These are phyloP conservation scores for Stenurella melanura DNA, from an alignment of 2,888 invertebrate species.

Conservation along the genomic window DNA sequence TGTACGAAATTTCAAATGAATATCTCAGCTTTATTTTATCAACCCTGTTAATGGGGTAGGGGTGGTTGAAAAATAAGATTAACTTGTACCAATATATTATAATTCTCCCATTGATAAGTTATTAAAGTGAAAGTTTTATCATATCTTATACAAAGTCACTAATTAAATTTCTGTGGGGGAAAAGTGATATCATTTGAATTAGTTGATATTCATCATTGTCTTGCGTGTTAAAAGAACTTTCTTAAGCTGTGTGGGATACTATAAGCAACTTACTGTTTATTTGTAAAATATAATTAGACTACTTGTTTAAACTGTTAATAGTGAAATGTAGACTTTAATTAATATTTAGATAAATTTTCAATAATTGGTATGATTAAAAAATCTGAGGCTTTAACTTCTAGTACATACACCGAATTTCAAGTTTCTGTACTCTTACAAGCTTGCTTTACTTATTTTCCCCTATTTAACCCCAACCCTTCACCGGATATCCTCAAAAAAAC, in stretches of 20 bases:
- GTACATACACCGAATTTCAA: no score
- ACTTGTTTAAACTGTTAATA: constrained; percentile 33
- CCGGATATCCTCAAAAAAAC: no score
- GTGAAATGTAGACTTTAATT: constrained; percentile 37
- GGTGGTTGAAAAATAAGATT: no score
- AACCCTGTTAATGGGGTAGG: no score
- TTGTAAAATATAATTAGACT: constrained; percentile 34
- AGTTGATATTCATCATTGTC: neutral
- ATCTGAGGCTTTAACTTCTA: no score
- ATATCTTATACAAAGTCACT: neutral
- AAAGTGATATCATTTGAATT: constrained; percentile 6
- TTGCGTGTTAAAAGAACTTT: constrained; percentile 4
- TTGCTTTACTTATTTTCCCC: no score
- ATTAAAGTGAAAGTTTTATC: constrained; percentile 28
- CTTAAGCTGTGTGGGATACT: constrained; percentile 31
- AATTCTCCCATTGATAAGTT: constrained; percentile 18
- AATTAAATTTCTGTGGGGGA: neutral
- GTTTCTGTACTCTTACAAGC: no score
- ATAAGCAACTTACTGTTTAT: constrained; percentile 29
- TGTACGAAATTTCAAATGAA: no score
- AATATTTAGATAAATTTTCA: constrained; percentile 33
- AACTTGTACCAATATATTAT: constrained; percentile 15
- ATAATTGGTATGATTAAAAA: no score
- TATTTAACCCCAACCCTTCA: no score
- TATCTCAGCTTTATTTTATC: no score